These are phyloP conservation scores for Aepyceros melampus DNA, from an alignment of 2,113 vertebrate species.

Conservation along the genomic window DNA sequence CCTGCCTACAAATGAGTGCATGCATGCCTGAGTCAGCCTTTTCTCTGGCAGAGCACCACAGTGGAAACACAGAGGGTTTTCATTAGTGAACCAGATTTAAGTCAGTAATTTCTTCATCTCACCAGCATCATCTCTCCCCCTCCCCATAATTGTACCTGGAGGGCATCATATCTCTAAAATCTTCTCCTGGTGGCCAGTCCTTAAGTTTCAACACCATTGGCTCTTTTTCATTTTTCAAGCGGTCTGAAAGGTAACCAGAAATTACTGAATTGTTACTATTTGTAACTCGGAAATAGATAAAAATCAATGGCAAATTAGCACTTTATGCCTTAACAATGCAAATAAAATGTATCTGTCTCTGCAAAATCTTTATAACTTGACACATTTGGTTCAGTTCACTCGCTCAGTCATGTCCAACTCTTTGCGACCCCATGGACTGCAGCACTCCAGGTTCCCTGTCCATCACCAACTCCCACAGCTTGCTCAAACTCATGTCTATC, in stretches of 20 bases:
- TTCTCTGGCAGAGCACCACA: neutral
- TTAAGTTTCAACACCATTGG: constrained; percentile 88
- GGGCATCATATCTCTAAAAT: constrained; percentile 88
- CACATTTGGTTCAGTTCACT: neutral
- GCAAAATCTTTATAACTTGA: neutral
- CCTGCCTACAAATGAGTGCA: neutral
- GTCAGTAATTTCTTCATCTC: neutral
- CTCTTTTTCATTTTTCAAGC: constrained; percentile 83
- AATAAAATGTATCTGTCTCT: neutral
- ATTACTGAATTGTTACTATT: neutral
- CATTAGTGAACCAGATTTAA: neutral
- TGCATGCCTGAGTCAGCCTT: neutral
- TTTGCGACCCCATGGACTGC: neutral
- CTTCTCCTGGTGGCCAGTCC: constrained; percentile 88
- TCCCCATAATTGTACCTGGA: constrained; percentile 74
- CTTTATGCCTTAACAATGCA: neutral
- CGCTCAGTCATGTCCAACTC: neutral
- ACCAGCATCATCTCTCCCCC: neutral
- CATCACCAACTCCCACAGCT: neutral
- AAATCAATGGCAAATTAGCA: neutral
- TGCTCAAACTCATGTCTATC: neutral
- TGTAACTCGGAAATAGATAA: neutral
- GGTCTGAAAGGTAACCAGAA: constrained; percentile 70
- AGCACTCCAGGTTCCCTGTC: neutral
- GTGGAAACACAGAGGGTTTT: neutral